Conservation (phyloP, 1,140 invertebrate species). For the Leucophenga varia region DNA sequence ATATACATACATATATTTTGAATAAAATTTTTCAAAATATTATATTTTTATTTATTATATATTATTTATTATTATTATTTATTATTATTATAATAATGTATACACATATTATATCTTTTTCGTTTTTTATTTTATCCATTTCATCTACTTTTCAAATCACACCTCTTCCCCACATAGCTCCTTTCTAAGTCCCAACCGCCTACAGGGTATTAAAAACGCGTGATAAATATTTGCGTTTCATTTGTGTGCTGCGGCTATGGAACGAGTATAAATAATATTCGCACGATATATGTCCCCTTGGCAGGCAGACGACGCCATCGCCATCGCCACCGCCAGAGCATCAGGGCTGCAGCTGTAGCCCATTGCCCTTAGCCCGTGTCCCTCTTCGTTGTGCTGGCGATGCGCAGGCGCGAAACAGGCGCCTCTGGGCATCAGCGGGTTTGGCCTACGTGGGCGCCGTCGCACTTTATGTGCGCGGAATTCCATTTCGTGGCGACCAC, state of each 20-base stretch:
- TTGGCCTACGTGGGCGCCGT: constrained; percentile 45
- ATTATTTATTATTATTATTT: too few species aligned
- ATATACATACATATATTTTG: too few species aligned
- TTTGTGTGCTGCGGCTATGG: constrained; percentile 27
- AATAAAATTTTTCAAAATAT: too few species aligned
- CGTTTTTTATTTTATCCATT: too few species aligned
- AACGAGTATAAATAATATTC: constrained; percentile 44
- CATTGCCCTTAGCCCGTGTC: constrained; percentile 16
- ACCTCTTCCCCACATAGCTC: too few species aligned
- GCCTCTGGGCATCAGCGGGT: constrained; percentile 38
- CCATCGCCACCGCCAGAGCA: constrained; percentile 4
- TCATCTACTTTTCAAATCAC: too few species aligned
- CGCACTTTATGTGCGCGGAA: constrained; percentile 38
- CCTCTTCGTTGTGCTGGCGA: too few species aligned
- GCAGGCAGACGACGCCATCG: constrained; percentile 38
- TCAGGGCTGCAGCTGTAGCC: not conserved
- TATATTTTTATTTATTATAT: too few species aligned
- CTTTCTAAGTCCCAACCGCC: too few species aligned
- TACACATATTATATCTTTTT: too few species aligned
- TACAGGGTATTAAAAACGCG: constrained; percentile 21
- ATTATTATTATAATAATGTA: too few species aligned
- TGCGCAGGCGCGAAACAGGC: constrained; percentile 49
- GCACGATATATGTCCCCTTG: constrained; percentile 52
- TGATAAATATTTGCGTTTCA: constrained; percentile 49
- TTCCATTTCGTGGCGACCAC: constrained; percentile 24